Evolutionary conservation across 2,888 invertebrate species (phyloP), one percentile per base, ranked within the genome.

Genomic region (Cephonodes hylas): DNA sequence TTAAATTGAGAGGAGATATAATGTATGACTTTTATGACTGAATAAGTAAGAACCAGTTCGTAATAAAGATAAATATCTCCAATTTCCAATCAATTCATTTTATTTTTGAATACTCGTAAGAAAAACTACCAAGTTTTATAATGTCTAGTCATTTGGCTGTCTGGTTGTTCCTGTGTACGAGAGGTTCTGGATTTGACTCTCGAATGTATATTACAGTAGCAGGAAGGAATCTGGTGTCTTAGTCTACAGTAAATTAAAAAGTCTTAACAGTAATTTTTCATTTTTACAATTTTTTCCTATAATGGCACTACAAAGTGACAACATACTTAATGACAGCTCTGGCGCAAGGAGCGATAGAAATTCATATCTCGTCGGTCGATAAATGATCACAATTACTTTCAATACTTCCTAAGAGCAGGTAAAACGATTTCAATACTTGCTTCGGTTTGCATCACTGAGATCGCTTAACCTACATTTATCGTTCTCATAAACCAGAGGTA

Each of bases 381-480:
- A 31, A 7, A 5, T 10, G 8, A 10, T 34, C 34, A n/a, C 34
- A 13, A 34, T 34, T 13, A 38, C 10, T 38, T 38, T n/a, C 3
- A n/a, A 38, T n/a, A 13, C 38, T 3, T n/a, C n/a, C 13, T 38
- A n/a, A 38, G n/a, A n/a, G n/a, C 38, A 38, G 38, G 20, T 45
- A 45, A 20, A 45, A 18, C n/a, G 25, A 48, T 48, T 25, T 25
- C n/a, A n/a, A 53, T 13, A 53, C 15, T 3, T 45, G 22, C 22
- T 15, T 53, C 8, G 15, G 15, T 27, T 53, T 31, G 15, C 31
- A 53, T 53, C 31, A 31, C 38, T 38, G 3, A 15, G 48, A 53
- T 53, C 31, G 18, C 18, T 27, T 64, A 58, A 63, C 53, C 53
- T 53, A 53, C 53, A 53, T 53, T 31, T 3, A 27, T 4, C 5